Conservation (phyloP, 2,113 vertebrate genomes). For the Orthonyx spaldingii region DNA sequence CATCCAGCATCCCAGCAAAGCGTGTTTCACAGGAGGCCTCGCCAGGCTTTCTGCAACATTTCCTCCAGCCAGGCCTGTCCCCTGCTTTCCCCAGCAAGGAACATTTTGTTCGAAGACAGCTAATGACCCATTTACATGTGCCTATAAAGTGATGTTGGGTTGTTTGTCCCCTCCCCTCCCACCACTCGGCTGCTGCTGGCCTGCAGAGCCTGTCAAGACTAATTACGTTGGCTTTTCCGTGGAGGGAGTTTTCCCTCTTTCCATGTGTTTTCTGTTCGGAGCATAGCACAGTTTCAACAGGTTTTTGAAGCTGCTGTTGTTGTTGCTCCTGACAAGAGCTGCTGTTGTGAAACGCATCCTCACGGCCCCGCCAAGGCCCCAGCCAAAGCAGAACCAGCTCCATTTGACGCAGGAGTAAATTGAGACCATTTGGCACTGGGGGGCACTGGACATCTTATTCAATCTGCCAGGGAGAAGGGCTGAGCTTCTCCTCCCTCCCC, state of each 20-base stretch:
- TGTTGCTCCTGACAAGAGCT: conserved; percentile 24
- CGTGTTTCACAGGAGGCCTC: neutral
- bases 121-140: conserved; percentile 7
- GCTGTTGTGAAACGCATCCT: conserved; percentile 23
- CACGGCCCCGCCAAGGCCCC: neutral
- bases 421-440: conserved; percentile 26
- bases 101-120: conserved; percentile 9
- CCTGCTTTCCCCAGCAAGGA: neutral
- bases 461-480: neutral
- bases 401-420: conserved; percentile 34
- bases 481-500: neutral
- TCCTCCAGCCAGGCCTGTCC: neutral
- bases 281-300: conserved; percentile 12
- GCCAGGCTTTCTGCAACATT: neutral
- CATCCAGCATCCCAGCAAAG: neutral
- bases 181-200: neutral
- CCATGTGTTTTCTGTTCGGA: conserved; percentile 42
- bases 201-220: neutral
- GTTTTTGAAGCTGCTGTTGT: conserved; percentile 8
- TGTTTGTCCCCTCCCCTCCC: neutral
- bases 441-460: conserved; percentile 17
- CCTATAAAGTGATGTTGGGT: neutral
- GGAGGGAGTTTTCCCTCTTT: neutral
- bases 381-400: neutral
- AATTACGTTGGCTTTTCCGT: neutral